A percentile compares a stretch with the other conserved stretches of the same genome.
phyloP scores from a whole-genome alignment of 30 jellyfish, hydroid and myxozoan genomes.

The Sanderia malayensis region DNA sequence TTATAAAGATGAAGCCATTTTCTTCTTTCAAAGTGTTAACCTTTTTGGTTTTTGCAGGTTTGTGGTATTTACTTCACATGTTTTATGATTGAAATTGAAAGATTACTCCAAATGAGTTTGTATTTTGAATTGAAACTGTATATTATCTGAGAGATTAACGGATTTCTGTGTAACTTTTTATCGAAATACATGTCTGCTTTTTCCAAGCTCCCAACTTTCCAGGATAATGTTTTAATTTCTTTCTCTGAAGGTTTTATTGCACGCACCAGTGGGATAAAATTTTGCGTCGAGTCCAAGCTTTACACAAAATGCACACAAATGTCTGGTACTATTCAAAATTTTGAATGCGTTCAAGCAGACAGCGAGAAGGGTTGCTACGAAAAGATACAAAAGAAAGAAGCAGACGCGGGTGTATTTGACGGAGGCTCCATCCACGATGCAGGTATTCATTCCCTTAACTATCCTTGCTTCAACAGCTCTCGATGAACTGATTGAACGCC shows the following conservation, averaged over 20 bases:
- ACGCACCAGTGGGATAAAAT: background rate
- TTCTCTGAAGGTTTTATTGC: background rate
- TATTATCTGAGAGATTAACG: too few species aligned
- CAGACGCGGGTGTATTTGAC: conserved; percentile 37
- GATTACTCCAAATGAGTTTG: too few species aligned
- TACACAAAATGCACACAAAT: background rate
- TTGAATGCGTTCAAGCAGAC: conserved; percentile 21
- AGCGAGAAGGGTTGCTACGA: conserved; percentile 40
- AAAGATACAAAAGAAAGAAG: conserved; percentile 19
- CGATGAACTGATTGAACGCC: background rate
- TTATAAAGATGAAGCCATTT: too few species aligned
- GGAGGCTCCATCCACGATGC: conserved; percentile 49
- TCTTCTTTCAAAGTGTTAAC: too few species aligned
- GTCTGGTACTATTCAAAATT: background rate
- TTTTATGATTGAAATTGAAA: too few species aligned
- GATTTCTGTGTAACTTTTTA: background rate
- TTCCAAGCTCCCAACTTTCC: background rate
- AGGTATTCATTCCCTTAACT: conserved; percentile 9
- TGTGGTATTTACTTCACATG: too few species aligned
- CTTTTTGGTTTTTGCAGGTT: too few species aligned
- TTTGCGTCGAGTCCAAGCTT: background rate
- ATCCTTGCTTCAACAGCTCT: background rate
- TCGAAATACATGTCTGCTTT: background rate
- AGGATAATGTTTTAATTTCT: background rate
- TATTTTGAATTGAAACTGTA: too few species aligned